Conservation (phyloP, 2,797 vertebrate species). For the Platyrinchus mystaceus region DNA sequence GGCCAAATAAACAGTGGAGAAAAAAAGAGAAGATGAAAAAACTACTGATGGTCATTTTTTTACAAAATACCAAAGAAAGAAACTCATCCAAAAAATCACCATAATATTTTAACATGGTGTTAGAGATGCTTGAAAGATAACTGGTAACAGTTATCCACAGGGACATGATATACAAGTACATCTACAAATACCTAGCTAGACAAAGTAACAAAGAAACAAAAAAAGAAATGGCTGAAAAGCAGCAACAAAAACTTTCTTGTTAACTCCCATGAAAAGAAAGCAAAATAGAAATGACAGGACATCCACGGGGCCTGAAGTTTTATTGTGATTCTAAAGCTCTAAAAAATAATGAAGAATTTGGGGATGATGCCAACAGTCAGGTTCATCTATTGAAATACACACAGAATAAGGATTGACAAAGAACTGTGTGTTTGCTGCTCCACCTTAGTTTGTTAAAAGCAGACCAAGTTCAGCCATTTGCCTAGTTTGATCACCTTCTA, state of each 20-base stretch:
- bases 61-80: background rate
- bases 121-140: background rate
- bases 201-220: background rate
- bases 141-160: background rate
- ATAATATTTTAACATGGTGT: background rate
- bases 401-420: background rate
- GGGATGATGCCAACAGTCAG: background rate
- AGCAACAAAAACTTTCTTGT: background rate
- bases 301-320: background rate
- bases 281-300: background rate
- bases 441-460: background rate
- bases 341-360: background rate
- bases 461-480: background rate
- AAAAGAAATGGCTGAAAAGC: background rate
- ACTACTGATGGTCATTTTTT: background rate
- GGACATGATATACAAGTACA: background rate
- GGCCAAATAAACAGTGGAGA: background rate
- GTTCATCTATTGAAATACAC: background rate
- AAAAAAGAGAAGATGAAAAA: background rate
- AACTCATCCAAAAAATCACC: background rate
- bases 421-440: background rate
- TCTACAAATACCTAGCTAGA: background rate
- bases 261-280: background rate
- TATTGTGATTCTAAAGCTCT: background rate
- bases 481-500: background rate